phyloP scores from a whole-genome alignment of 2,113 vertebrate species.

The Perca flavescens region DNA sequence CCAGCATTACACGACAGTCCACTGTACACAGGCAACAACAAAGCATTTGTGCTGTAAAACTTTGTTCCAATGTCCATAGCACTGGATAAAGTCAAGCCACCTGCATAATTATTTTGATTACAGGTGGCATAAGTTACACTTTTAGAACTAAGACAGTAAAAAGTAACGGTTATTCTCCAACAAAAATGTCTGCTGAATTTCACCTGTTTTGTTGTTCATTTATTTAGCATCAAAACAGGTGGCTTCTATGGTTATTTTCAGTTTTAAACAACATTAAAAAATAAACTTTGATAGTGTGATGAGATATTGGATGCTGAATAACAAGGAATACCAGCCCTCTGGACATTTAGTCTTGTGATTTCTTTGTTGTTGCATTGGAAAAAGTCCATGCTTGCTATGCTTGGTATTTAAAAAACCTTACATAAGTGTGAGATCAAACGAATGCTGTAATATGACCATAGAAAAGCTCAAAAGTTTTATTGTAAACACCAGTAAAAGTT shows the following conservation, averaged over 20 bases:
- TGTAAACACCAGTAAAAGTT: background rate
- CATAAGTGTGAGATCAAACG: background rate
- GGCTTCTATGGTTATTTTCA: background rate
- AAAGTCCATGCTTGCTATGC: conserved; percentile 1
- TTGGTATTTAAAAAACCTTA: conserved; percentile 6
- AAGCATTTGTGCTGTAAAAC: conserved; percentile 14
- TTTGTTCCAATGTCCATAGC: conserved; percentile 6
- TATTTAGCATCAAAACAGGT: background rate
- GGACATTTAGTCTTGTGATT: conserved; percentile 47
- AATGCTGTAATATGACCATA: background rate
- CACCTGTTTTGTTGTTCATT: background rate
- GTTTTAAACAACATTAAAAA: background rate
- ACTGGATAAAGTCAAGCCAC: background rate
- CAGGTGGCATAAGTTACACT: background rate
- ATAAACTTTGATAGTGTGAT: background rate
- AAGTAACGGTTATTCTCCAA: background rate
- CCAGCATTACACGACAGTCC: conserved; percentile 10
- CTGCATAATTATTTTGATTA: background rate
- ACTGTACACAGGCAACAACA: conserved; percentile 17
- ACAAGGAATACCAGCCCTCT: conserved; percentile 1
- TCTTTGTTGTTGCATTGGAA: conserved; percentile 31
- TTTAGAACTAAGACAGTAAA: background rate
- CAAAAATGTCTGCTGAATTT: background rate
- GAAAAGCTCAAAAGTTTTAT: background rate
- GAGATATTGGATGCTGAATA: background rate